phyloP scores from a whole-genome alignment of 2,797 vertebrate genomes.

The Poecilia wingei region DNA sequence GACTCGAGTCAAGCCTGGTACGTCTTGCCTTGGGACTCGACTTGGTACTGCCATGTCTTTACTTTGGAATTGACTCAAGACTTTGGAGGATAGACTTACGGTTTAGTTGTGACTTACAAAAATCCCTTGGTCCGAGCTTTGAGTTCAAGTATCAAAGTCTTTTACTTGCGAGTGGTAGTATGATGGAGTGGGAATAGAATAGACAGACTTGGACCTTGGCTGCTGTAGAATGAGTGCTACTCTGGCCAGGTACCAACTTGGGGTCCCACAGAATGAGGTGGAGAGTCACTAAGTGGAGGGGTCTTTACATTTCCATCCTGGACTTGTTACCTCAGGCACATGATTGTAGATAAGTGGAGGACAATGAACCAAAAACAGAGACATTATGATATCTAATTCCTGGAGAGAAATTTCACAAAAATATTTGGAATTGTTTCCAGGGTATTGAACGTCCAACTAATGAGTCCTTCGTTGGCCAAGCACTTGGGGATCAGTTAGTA shows the following conservation, averaged over 20 bases:
- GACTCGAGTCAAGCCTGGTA: no score
- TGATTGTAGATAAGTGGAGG: background rate
- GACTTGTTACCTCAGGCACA: background rate
- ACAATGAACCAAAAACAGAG: background rate
- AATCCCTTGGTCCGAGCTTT: background rate
- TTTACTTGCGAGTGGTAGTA: background rate
- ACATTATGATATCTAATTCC: background rate
- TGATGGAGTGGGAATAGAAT: background rate
- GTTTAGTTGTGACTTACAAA: background rate
- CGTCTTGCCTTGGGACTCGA: background rate
- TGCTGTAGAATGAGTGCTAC: background rate
- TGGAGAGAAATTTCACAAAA: background rate
- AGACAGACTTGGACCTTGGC: background rate
- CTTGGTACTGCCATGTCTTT: background rate
- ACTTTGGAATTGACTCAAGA: background rate
- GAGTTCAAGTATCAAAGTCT: background rate
- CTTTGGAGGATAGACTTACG: background rate
- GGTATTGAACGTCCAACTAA: background rate
- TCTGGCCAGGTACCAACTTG: background rate
- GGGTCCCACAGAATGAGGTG: background rate
- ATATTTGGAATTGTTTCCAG: background rate
- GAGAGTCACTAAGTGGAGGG: background rate
- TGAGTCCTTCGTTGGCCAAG: background rate
- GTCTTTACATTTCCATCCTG: background rate
- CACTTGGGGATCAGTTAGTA: background rate